Evolutionary conservation across 2,888 invertebrate genomes (phyloP).

Genomic region (Drosophila mayaguana): DNA sequence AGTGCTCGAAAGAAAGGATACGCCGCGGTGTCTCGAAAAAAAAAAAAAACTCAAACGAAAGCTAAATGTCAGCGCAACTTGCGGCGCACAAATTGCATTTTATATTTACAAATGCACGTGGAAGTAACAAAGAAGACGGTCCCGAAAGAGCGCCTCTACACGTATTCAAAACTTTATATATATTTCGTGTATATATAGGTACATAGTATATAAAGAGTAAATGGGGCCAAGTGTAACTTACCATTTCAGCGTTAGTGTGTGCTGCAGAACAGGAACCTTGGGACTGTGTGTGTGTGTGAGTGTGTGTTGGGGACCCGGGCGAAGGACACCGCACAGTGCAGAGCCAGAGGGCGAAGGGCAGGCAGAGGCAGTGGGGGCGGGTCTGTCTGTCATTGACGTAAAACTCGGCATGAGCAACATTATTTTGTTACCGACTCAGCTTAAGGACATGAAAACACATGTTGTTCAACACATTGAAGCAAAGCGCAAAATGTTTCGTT

Average conservation of each 20-base stretch:
- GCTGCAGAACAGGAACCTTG: conserved; percentile 44
- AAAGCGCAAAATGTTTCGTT: conserved; percentile 33
- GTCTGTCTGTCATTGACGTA: conserved; percentile 50
- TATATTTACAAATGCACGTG: conserved; percentile 51
- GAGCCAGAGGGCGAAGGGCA: neutral
- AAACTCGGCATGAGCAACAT: conserved; percentile 56
- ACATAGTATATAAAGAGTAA: conserved; percentile 9
- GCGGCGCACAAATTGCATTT: conserved; percentile 53
- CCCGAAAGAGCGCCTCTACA: conserved; percentile 5
- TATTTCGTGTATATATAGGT: neutral
- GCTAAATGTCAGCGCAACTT: conserved; percentile 45
- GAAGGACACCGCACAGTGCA: neutral
- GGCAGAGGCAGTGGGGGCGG: neutral
- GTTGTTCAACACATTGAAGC: conserved; percentile 49
- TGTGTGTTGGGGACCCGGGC: conserved; percentile 22
- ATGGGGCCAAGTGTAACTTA: conserved; percentile 49
- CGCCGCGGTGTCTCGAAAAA: neutral
- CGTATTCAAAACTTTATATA: conserved; percentile 18
- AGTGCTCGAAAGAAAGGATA: neutral
- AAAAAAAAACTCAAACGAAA: conserved; percentile 21
- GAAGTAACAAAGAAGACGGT: conserved; percentile 42
- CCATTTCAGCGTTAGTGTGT: conserved; percentile 39
- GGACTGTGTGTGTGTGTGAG: conserved; percentile 17
- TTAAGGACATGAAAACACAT: conserved; percentile 67
- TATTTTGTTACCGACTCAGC: conserved; percentile 57